These are phyloP conservation scores for Poeciliopsis turrubarensis DNA, from an alignment of 2,113 vertebrate genomes.

Conservation along the genomic window DNA sequence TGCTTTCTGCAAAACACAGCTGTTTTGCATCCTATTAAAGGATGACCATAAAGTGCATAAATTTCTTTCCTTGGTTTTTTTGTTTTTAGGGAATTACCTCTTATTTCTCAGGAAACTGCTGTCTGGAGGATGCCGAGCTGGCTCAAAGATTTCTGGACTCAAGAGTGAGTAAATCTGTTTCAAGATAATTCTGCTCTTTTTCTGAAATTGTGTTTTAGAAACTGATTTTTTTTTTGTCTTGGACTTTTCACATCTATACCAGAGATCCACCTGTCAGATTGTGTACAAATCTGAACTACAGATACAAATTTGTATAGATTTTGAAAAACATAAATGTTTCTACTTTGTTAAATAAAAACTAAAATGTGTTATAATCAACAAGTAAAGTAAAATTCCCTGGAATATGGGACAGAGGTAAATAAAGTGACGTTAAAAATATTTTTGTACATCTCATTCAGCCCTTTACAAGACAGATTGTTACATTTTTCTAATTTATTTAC, in stretches of 20 bases:
- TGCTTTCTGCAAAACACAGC: background rate
- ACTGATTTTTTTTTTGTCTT: background rate
- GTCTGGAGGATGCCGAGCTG: conserved; percentile 88
- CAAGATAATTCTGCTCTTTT: background rate
- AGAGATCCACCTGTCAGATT: too few relatives aligned
- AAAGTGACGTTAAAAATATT: background rate
- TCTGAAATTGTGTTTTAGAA: background rate
- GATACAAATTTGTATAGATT: too few relatives aligned
- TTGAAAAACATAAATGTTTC: too few relatives aligned
- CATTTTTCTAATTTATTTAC: too few relatives aligned
- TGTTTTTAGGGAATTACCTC: conserved; percentile 85
- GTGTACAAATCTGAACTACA: too few relatives aligned
- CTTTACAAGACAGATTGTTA: background rate
- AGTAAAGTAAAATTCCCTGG: background rate
- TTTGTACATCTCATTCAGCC: background rate
- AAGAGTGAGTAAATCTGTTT: conserved; percentile 73
- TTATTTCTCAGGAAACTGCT: conserved; percentile 91
- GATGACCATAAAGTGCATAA: background rate
- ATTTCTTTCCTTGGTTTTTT: background rate
- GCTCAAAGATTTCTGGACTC: conserved; percentile 90
- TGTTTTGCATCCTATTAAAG: too few relatives aligned
- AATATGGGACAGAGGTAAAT: background rate
- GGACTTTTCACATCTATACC: background rate
- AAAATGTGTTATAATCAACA: background rate
- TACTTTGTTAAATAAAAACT: too few relatives aligned